Base-by-base conservation (phyloP, 2,888 invertebrate species). In the Diogma glabrata region DNA sequence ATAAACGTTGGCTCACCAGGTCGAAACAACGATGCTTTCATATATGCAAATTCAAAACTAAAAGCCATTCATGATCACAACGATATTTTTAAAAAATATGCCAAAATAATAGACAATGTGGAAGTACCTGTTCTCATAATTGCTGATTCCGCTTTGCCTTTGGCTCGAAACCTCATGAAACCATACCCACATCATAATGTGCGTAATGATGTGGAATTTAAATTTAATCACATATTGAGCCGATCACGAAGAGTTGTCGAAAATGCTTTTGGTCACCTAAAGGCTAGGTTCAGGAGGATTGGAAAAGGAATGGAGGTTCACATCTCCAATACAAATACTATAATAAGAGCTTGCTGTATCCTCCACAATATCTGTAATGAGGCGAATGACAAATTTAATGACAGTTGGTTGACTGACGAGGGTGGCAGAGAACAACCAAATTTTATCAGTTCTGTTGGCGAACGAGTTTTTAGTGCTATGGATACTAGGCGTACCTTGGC, bases 81-180 rank as follows among this genome's bases (percentile, higher is more conserved):
- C 8, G n/a, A n/a, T 3, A 4, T 9, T 7, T 36, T 49, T 8
- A 49, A 36, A 22, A 49, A 51, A 17, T 33, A 43, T 16, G 30
- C 7, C 19, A 52, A 24, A 47, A 20, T 28, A 14, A 53, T 57
- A 49, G 45, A 49, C 28, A 49, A 52, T 17, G 33, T 47, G 22
- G 26, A 53, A 20, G 51, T 53, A 38, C 55, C 49, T 10, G 46
- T 56, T 19, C 28, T 54, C 40, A 50, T 57, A 51, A 54, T 58
- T 50, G 49, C 36, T 5, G 48, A 49, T 23, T 33, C 47, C 2
- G 33, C 47, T 4, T 47, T 47, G 17, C 23, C 14, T 10, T 14
- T 30, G 3, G 28, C 47, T 6, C 17, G 16, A 6, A 6, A 33
- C 12, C n/a, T 33, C 5, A 33, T 47, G 19, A 30, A 47, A 7